Conservation (phyloP, 2,888 invertebrate genomes). For the Tenthredo notha region DNA sequence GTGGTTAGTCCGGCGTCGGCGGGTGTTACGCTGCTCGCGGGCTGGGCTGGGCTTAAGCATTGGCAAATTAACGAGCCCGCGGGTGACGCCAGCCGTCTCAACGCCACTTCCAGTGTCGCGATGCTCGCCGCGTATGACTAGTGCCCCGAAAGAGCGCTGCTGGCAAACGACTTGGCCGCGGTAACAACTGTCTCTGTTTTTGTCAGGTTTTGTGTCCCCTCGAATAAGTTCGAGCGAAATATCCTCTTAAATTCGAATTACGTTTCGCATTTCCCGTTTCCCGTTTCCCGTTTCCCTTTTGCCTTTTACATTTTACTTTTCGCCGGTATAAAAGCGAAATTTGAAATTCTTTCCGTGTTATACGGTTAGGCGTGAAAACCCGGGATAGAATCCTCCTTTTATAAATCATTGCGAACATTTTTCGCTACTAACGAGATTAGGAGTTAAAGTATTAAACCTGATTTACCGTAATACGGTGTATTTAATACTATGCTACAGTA, state of each 20-base stretch:
- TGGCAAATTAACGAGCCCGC: slow-evolving; percentile 51
- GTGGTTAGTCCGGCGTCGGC: slow-evolving; percentile 53
- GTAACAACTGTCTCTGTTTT: slow-evolving; percentile 46
- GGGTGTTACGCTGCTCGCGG: slow-evolving; percentile 11
- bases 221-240: slow-evolving; percentile 5
- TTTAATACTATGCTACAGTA: background rate
- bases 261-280: background rate
- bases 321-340: background rate
- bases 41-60: slow-evolving; percentile 25
- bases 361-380: background rate
- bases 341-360: slow-evolving; percentile 39
- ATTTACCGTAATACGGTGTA: slow-evolving; percentile 16
- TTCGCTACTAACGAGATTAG: slow-evolving; percentile 4
- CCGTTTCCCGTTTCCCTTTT: background rate
- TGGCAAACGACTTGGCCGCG: slow-evolving; percentile 29
- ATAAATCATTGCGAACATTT: slow-evolving; percentile 24
- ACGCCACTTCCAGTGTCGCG: slow-evolving; percentile 47
- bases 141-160: slow-evolving; percentile 49
- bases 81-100: slow-evolving; percentile 39
- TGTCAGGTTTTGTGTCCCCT: slow-evolving; percentile 6
- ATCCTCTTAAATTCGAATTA: slow-evolving; percentile 15
- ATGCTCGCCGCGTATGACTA: slow-evolving; percentile 48
- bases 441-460: slow-evolving; percentile 4
- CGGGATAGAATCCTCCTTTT: slow-evolving; percentile 8
- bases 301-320: slow-evolving; percentile 6